Evolutionary conservation across 2,113 vertebrate species (phyloP).

Genomic region (Crocuta crocuta): DNA sequence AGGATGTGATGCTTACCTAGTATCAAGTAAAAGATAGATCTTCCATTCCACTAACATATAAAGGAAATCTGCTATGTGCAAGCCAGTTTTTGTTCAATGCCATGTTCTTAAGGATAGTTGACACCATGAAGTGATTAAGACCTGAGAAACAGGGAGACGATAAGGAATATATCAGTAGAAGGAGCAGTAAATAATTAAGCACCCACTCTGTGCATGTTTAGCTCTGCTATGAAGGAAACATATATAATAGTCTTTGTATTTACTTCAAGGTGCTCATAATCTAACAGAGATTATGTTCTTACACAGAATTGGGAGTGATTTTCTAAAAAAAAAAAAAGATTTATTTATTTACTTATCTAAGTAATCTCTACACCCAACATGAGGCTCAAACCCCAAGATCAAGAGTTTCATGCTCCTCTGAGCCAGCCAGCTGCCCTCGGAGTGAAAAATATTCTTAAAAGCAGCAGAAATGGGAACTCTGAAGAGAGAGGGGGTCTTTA

Average conservation of each 20-base stretch:
- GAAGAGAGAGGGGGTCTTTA: neutral
- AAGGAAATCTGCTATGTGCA: neutral
- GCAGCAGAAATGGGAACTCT: neutral
- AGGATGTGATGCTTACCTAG: neutral
- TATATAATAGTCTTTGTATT: neutral
- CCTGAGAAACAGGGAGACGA: conserved; percentile 44
- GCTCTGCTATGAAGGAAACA: neutral
- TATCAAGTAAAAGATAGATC: conserved; percentile 29
- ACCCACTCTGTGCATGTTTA: neutral
- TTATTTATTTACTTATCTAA: neutral
- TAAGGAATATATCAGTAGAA: neutral
- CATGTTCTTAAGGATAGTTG: neutral
- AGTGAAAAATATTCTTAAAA: neutral
- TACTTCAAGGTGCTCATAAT: neutral
- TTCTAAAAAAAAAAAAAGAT: too few species aligned
- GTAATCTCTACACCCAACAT: too few species aligned
- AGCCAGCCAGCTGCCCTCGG: neutral
- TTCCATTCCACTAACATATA: neutral
- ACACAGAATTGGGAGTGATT: neutral
- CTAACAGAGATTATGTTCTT: neutral
- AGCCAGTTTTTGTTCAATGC: neutral
- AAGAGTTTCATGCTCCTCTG: too few species aligned
- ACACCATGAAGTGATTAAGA: neutral
- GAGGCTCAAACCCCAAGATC: too few species aligned
- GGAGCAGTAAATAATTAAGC: conserved; percentile 4